Conservation (phyloP, 2,888 invertebrate genomes). For the Callinectes sapidus region DNA sequence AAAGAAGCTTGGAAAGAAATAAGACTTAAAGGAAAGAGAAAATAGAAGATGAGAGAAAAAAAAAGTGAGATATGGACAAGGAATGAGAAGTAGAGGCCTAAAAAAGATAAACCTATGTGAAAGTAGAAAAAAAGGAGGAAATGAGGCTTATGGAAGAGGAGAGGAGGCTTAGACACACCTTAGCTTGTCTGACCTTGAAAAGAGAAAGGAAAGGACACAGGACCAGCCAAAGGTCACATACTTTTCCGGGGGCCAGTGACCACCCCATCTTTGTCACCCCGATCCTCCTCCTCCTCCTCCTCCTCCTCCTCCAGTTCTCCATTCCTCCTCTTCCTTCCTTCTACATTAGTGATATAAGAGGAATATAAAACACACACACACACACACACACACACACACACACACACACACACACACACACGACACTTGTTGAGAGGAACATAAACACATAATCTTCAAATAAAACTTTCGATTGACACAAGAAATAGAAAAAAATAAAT, state of each 20-base stretch:
- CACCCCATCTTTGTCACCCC: background rate
- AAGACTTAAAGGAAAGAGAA: too few species aligned
- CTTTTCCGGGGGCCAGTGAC: conserved; percentile 24
- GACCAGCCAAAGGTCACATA: conserved; percentile 8
- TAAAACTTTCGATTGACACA: too few species aligned
- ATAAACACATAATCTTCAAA: too few species aligned
- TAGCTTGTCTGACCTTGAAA: background rate
- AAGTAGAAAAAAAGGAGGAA: background rate
- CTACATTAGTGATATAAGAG: background rate
- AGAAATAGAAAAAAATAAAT: too few species aligned
- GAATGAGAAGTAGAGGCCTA: background rate
- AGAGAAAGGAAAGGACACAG: conserved; percentile 33
- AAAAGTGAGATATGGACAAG: background rate
- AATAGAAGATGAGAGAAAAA: too few species aligned
- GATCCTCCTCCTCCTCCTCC: background rate
- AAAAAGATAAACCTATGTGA: background rate
- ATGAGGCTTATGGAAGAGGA: background rate
- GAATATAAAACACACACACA: too few species aligned
- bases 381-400: too few species aligned
- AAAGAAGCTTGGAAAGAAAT: background rate
- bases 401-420: too few species aligned
- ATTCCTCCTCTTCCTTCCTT: background rate
- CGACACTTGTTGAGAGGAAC: too few species aligned
- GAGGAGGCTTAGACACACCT: background rate
- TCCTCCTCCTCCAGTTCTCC: background rate